A percentile compares a stretch with the other conserved stretches of the same genome.
Evolutionary conservation across 2,113 vertebrate species (phyloP).

Genomic region (Dolichotis patagonum): DNA sequence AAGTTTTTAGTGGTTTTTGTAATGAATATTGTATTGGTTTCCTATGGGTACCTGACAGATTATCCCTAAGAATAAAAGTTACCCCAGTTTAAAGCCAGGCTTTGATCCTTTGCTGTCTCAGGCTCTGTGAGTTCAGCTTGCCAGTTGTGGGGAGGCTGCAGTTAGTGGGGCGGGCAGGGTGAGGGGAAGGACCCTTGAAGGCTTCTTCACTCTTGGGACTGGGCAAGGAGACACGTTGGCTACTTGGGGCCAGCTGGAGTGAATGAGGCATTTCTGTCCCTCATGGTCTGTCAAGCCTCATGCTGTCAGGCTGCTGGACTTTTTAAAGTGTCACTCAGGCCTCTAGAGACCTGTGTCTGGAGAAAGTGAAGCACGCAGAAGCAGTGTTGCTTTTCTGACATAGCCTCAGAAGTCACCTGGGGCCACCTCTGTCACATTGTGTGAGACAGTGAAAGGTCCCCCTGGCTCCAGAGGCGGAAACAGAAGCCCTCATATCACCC

Average conservation of each 20-base stretch:
- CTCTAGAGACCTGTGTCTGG: background rate
- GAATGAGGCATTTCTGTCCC: too few relatives aligned
- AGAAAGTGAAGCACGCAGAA: background rate
- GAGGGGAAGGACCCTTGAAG: background rate
- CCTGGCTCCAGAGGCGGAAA: too few relatives aligned
- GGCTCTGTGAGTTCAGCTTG: background rate
- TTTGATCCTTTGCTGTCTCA: background rate
- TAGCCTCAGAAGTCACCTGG: background rate
- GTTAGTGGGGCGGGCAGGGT: background rate
- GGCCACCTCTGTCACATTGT: background rate
- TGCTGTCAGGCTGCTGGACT: background rate
- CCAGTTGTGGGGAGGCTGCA: background rate
- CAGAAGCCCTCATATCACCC: background rate
- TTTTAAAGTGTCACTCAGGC: background rate
- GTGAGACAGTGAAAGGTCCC: background rate
- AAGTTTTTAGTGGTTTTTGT: constrained; percentile 27
- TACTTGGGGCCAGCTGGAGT: background rate
- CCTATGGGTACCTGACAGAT: background rate
- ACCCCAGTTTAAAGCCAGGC: background rate
- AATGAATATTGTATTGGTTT: background rate
- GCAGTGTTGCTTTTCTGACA: background rate
- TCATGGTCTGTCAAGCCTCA: background rate
- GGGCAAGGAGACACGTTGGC: background rate
- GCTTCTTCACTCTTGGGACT: background rate
- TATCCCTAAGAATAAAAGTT: constrained; percentile 1